Evolutionary conservation across 64 coral and sea anemone genomes (phyloP).

Genomic region (Catalaphyllia jardinei): DNA sequence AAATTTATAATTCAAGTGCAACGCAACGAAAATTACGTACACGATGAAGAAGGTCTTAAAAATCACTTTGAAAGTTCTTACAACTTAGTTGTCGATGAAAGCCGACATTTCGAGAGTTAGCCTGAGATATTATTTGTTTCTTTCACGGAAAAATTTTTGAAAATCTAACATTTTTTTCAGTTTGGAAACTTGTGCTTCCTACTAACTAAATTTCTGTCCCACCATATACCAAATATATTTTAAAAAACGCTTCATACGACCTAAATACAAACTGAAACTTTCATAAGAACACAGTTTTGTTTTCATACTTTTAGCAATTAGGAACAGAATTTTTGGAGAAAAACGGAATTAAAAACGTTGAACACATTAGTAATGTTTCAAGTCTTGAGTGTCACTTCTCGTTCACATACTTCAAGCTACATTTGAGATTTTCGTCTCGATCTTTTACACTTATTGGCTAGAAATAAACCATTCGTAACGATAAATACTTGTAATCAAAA

Average conservation of each 20-base stretch:
- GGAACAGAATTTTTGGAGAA: neutral
- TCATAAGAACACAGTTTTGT: neutral
- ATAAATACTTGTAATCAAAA: neutral
- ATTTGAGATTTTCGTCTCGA: neutral
- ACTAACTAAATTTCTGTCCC: too few species aligned
- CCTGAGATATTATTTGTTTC: too few species aligned
- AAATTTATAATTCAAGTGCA: slow-evolving; percentile 6
- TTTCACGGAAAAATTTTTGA: too few species aligned
- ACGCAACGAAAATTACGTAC: neutral
- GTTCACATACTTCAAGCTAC: neutral
- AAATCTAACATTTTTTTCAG: too few species aligned
- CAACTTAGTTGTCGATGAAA: too few species aligned
- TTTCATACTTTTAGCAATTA: neutral
- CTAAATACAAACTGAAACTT: too few species aligned
- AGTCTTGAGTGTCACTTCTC: neutral
- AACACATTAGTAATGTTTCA: neutral
- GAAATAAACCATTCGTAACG: neutral
- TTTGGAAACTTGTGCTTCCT: too few species aligned
- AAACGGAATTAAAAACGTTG: neutral
- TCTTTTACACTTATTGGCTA: neutral
- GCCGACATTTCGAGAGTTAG: too few species aligned
- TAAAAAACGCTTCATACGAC: too few species aligned
- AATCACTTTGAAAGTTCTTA: too few species aligned
- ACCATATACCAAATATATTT: too few species aligned
- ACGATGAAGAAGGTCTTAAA: too few species aligned